These are phyloP conservation scores for Andrena praecox DNA, from an alignment of 2,888 invertebrate species.

Conservation along the genomic window DNA sequence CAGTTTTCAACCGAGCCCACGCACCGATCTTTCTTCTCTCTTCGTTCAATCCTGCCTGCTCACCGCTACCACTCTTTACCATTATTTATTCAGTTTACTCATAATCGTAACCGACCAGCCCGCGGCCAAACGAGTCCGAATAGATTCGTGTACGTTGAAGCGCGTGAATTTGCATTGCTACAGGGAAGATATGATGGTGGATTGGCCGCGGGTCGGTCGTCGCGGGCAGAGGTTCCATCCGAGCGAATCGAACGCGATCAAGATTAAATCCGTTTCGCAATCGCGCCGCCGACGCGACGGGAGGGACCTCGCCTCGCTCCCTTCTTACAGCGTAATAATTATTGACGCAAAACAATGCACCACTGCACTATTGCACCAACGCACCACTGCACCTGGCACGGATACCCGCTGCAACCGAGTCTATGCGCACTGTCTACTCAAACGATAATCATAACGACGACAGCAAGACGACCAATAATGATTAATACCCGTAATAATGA, in stretches of 20 bases:
- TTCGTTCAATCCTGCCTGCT: conserved; percentile 65
- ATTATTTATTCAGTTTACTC: conserved; percentile 43
- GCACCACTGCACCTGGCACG: conserved; percentile 73
- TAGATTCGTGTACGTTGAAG: background rate
- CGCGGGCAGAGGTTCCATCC: conserved; percentile 37
- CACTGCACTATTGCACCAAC: conserved; percentile 63
- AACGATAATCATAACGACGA: conserved; percentile 38
- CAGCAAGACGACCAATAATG: conserved; percentile 20
- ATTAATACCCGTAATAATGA: conserved; percentile 40
- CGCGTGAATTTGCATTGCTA: background rate
- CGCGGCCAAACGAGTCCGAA: conserved; percentile 7
- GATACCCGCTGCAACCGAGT: conserved; percentile 70
- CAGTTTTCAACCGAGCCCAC: conserved; percentile 1
- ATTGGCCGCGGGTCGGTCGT: conserved; percentile 31
- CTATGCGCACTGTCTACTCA: conserved; percentile 59
- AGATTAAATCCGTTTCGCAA: conserved; percentile 2
- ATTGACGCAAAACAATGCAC: conserved; percentile 55
- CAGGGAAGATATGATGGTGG: background rate
- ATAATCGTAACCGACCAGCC: conserved; percentile 12
- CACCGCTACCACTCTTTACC: conserved; percentile 44
- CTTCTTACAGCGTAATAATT: conserved; percentile 36
- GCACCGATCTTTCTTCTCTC: conserved; percentile 30
- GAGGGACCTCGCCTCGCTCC: conserved; percentile 38
- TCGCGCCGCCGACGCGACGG: background rate
- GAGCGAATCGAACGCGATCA: background rate